Conservation (phyloP, 2,113 vertebrate genomes). For the Sminthopsis crassicaudata region DNA sequence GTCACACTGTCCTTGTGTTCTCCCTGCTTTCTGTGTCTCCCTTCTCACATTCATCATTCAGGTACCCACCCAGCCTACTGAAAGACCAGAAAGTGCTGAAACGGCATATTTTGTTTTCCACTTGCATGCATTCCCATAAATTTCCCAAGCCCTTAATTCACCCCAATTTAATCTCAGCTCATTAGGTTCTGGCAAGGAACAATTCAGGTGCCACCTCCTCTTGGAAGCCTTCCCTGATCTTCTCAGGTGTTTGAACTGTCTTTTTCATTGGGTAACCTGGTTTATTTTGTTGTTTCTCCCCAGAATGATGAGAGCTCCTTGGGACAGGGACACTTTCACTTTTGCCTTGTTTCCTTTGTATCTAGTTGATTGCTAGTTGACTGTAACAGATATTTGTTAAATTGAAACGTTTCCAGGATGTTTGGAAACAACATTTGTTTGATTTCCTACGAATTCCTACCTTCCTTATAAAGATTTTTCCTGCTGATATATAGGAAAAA, state of each 20-base stretch:
- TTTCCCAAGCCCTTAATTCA: too few relatives aligned
- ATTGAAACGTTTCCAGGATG: not conserved
- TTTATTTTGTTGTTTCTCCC: not conserved
- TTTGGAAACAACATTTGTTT: too few relatives aligned
- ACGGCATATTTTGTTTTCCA: not conserved
- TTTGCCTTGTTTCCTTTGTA: not conserved
- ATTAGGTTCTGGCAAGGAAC: not conserved
- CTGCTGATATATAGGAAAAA: too few relatives aligned
- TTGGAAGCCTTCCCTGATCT: not conserved
- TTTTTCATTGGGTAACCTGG: not conserved
- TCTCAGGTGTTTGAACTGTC: not conserved
- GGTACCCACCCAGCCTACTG: not conserved
- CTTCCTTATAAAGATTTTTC: too few relatives aligned
- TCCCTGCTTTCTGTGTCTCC: not conserved
- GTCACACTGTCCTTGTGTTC: not conserved
- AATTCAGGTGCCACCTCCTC: not conserved
- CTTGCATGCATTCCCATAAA: not conserved
- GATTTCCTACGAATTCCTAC: too few relatives aligned
- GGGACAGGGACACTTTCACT: not conserved
- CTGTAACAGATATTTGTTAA: not conserved
- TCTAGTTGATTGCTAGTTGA: not conserved
- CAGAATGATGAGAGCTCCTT: not conserved
- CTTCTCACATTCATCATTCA: not conserved
- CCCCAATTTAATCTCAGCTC: not conserved
- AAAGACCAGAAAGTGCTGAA: not conserved